These are phyloP conservation scores for Morinoia aosen DNA, from an alignment of 2,888 invertebrate genomes.

Conservation along the genomic window DNA sequence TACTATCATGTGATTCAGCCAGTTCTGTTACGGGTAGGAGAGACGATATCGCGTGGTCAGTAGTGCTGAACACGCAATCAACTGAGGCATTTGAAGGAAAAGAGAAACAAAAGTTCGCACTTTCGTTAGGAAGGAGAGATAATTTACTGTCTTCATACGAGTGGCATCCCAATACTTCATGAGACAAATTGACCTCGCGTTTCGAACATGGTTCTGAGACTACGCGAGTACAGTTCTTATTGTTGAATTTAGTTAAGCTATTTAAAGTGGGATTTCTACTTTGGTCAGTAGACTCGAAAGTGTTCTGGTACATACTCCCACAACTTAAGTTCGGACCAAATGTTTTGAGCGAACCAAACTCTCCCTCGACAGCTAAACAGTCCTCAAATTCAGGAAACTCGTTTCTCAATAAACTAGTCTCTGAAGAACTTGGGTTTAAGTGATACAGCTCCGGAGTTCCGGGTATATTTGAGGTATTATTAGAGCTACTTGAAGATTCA, in stretches of 20 bases:
- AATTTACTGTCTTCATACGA: not conserved
- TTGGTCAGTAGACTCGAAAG: not conserved
- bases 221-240: not conserved
- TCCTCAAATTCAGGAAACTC: not conserved
- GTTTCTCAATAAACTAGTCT: not conserved
- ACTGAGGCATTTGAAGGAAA: not conserved
- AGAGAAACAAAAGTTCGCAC: not conserved
- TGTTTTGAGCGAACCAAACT: not conserved
- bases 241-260: not conserved
- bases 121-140: not conserved
- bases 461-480: not conserved
- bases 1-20: not conserved
- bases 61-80: conserved; percentile 19
- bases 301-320: not conserved
- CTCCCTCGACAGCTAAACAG: not conserved
- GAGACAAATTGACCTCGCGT: not conserved
- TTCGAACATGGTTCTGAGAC: not conserved
- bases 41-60: not conserved
- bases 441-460: not conserved
- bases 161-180: not conserved
- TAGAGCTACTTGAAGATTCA: not conserved
- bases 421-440: not conserved
- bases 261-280: not conserved
- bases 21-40: not conserved
- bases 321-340: not conserved